Conservation (phyloP, 1,140 invertebrate species). For the Lepidurus apus region DNA sequence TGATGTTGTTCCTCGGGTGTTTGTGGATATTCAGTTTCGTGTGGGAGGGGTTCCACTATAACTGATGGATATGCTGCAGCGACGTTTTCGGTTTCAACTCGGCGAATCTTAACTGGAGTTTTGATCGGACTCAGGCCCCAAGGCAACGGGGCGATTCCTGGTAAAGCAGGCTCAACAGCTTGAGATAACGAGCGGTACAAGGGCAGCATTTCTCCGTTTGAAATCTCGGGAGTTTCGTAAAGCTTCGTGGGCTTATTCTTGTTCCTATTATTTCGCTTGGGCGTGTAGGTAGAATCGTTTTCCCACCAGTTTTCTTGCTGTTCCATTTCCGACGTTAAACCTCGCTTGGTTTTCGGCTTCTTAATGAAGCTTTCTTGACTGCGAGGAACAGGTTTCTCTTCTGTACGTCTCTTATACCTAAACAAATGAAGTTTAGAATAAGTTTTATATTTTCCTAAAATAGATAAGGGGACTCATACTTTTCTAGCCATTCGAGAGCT, state of each 20-base stretch:
- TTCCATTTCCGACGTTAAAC: constrained; percentile 39
- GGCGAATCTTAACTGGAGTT: not conserved
- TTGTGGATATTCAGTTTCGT: not conserved
- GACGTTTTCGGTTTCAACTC: not conserved
- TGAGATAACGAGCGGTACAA: constrained; percentile 31
- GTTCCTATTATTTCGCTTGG: not conserved
- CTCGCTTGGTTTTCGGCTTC: constrained; percentile 40
- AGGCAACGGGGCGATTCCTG: constrained; percentile 24
- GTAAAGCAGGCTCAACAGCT: constrained; percentile 25
- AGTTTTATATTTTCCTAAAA: constrained; percentile 36
- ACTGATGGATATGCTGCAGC: not conserved
- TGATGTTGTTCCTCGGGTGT: not conserved
- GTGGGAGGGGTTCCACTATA: not conserved
- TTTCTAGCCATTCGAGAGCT: constrained; percentile 54
- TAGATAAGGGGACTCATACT: constrained; percentile 41
- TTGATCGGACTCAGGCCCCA: constrained; percentile 21
- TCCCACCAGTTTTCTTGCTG: constrained; percentile 38
- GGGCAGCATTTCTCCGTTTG: constrained; percentile 16
- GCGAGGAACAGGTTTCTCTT: constrained; percentile 49
- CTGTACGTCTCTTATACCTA: constrained; percentile 43
- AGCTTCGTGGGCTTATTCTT: not conserved
- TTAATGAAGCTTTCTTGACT: constrained; percentile 42
- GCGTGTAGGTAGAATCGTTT: not conserved
- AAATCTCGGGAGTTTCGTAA: not conserved
- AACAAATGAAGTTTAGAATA: not conserved